Base-by-base conservation (phyloP, 2,113 vertebrate species). In the Tympanuchus pallidicinctus region DNA sequence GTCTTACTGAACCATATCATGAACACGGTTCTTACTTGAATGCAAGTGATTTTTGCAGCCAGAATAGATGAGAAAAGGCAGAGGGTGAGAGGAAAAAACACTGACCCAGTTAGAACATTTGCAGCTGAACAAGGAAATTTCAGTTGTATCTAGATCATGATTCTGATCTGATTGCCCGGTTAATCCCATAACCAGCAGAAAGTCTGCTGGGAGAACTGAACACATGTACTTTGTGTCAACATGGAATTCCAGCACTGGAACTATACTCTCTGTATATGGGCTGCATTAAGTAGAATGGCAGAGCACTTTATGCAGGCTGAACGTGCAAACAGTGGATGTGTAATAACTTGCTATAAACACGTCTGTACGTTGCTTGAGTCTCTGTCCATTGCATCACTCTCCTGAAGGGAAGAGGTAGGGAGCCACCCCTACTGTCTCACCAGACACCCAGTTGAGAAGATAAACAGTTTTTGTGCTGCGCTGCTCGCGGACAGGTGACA, bases 281-380 rank as follows among this genome's bases (percentile, higher is more conserved):
- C 8, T 84, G 20, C 21, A 4, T 88, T 63, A 18, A 0, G 0
- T 0, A 42, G 30, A 24, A 38, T 4, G 15, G 12, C 19, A 38
- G 38, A 89, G 7, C 20, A 7, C 42, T 50, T 74, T 72, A 47
- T 61, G 5, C 10, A 7, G 21, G 16, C 13, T 40, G 14, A 77
- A 74, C 3, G 2, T 1, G 0, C 42, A 6, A 64, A 32, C 3
- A n/a, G 18, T 8, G n/a, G 14, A 43, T 12, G 6, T 25, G 21
- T 24, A 24, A 30, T 48, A 27, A 2, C 17, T 47, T 54, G 5
- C 19, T 32, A 11, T 61, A 30, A 30, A 59, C 20, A 32, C 25
- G 38, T 28, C 22, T 5, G 1, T 8, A 2, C 0, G 3, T 13
- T 72, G 40, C 34, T 61, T 50, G 24, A 3, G 28, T 6, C 25